Evolutionary conservation across 2,113 vertebrate species (phyloP), one percentile per base, ranked within the genome.

Genomic region (Excalfactoria chinensis): DNA sequence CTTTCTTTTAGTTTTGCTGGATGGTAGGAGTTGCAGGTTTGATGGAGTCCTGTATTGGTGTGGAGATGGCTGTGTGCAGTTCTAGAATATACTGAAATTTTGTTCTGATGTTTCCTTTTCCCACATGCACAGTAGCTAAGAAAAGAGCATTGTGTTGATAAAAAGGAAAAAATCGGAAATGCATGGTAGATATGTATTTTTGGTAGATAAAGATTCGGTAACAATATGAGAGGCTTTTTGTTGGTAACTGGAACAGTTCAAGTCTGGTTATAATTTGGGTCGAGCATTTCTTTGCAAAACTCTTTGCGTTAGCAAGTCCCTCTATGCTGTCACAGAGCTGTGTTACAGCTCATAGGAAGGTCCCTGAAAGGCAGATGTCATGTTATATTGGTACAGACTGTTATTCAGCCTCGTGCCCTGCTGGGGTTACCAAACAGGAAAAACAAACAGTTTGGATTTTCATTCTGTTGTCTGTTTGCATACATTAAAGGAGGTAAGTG

Each of bases 331-430:
- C 67, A 22, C 53, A 62, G 82, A 58, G 41, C 53, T 66, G 30
- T 59, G 69, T 62, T 51, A 68, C 77, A 21, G n/a, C 43, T 43
- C 0, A 0, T 17, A 69, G 71, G 71, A 86, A 87, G 62, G 78
- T 71, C 81, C 53, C 73, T 60, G 66, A 90, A 90, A 92, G 67
- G 77, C 59, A 86, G 74, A 60, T 73, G 74, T 82, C 77, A 32
- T 68, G 60, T 86, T 88, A 6, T 11, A 71, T 22, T 43, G 62
- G 48, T 49, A 56, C 26, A 78, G 59, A 40, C 66, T 81, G 46
- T 62, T 89, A 4, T 4, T 81, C 53, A 53, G 0, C 86, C 69
- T 84, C 32, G 7, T 72, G 15, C 48, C 11, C 70, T 69, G 21
- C 60, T 69, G 40, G 26, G 32, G 62, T 58, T 75, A 66, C 84